Percentiles rank a stretch among this genome's conserved stretches.
Conservation (phyloP, 2,113 vertebrate genomes). For the Channa argus region DNA sequence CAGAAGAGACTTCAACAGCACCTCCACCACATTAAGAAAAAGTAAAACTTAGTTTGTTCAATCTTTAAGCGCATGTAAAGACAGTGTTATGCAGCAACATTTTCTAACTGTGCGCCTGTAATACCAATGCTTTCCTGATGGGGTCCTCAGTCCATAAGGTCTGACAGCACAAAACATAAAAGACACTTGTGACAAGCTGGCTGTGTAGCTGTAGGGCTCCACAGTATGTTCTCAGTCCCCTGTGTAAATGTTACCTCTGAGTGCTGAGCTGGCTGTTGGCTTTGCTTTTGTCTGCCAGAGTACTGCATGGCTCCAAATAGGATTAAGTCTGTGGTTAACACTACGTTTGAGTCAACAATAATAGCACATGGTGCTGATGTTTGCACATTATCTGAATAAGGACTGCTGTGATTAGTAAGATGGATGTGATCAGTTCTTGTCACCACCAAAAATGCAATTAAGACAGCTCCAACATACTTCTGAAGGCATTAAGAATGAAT, state of each 20-base stretch:
- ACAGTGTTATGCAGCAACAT: background rate
- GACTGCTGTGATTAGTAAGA: conserved; percentile 24
- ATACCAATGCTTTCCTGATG: conserved; percentile 54
- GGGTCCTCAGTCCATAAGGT: conserved; percentile 64
- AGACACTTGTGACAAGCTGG: conserved; percentile 61
- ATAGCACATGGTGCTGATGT: conserved; percentile 35
- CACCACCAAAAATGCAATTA: conserved; percentile 55
- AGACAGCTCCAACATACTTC: conserved; percentile 19
- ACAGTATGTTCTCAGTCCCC: conserved; percentile 70
- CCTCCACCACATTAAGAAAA: too few relatives aligned
- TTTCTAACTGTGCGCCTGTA: conserved; percentile 13
- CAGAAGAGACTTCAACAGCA: too few relatives aligned
- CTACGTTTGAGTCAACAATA: conserved; percentile 67
- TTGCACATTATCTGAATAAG: conserved; percentile 46
- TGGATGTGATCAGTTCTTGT: conserved; percentile 35
- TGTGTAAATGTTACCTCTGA: conserved; percentile 76
- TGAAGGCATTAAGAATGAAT: conserved; percentile 53
- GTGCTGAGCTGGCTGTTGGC: conserved; percentile 74
- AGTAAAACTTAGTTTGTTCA: too few relatives aligned
- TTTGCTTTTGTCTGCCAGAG: conserved; percentile 71
- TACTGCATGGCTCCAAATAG: conserved; percentile 62
- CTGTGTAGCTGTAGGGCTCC: conserved; percentile 67
- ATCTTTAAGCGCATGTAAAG: too few relatives aligned
- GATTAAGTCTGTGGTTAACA: conserved; percentile 73
- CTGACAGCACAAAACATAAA: conserved; percentile 17